Percentiles rank a stretch among this genome's conserved stretches.
Evolutionary conservation across 2,888 invertebrate genomes (phyloP).

Genomic region (Panzeria rudis): DNA sequence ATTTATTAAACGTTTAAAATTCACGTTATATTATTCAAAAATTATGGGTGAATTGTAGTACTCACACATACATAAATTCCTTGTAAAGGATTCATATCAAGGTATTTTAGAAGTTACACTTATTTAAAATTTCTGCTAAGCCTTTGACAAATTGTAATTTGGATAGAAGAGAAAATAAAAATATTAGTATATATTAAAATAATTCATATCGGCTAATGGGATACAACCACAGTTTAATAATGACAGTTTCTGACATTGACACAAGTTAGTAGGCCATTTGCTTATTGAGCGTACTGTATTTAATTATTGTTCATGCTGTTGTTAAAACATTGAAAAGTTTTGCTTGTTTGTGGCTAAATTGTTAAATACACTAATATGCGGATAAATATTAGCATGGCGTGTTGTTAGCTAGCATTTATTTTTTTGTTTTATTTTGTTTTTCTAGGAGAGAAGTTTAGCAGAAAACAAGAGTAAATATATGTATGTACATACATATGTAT

Average conservation of each 20-base stretch:
- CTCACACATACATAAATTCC: background rate
- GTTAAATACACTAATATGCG: conserved; percentile 38
- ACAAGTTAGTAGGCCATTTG: background rate
- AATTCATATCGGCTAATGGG: no score
- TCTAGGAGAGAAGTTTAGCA: background rate
- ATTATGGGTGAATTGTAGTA: no score
- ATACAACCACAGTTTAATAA: no score
- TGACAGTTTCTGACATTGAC: no score
- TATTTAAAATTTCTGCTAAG: no score
- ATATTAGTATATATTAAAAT: no score
- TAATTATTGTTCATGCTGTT: conserved; percentile 2
- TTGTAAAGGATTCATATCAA: no score
- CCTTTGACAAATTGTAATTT: no score
- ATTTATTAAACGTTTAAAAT: background rate
- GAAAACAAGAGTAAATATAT: background rate
- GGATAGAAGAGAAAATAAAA: no score
- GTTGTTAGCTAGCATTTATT: background rate
- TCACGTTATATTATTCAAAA: no score
- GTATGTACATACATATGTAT: background rate
- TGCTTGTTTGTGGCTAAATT: conserved; percentile 32
- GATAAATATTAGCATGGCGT: conserved; percentile 30
- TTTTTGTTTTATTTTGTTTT: background rate
- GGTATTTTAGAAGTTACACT: no score
- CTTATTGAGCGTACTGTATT: conserved; percentile 16
- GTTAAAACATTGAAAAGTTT: conserved; percentile 31